Evolutionary conservation across 2,113 vertebrate species (phyloP), one percentile per base, ranked within the genome.

Genomic region (Podilymbus podiceps): DNA sequence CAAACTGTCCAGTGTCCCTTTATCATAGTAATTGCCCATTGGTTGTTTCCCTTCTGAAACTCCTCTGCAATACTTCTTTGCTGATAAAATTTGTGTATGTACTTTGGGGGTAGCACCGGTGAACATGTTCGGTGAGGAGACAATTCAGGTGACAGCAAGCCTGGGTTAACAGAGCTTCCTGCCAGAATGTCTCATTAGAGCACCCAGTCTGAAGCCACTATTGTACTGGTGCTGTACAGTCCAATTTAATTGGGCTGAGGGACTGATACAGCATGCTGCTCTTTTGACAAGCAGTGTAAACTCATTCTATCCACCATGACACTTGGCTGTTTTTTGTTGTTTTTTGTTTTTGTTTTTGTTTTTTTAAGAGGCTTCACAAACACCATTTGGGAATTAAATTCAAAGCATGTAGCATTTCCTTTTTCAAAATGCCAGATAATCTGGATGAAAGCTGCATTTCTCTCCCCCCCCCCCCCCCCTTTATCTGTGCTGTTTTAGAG

Each of bases 241-340:
- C 93, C 95, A 89, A 92, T 97, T 97, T 97, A 98, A 98, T 93
- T 97, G 97, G 97, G 90, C 47, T 74, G 93, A 68, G 52, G 68
- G 44, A 83, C 95, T 27, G 66, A 86, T 80, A 96, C 55, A 59
- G 95, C 93, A 95, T 88, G 90, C 82, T 91, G 97, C 85, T 96
- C 94, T 93, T 95, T 96, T 1, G 82, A 98, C 94, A 97, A 84
- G 92, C 83, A 94, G 71, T 14, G 30, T 81, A 97, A 98, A 97
- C 89, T 97, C 97, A 96, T 97, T 97, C 97, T 97, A 95, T 93
- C 94, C 69, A 92, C 97, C 93, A 84, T 1, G 19, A 89, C 15
- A 87, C 84, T 87, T 96, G 56, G 63, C 17, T 74, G 52, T 13
- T 42, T 38, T 24, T 67, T 94, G 94, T 53, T 80, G 38, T 38